phyloP scores from a whole-genome alignment of 2,888 invertebrate species.

The Fragum whitleyi region DNA sequence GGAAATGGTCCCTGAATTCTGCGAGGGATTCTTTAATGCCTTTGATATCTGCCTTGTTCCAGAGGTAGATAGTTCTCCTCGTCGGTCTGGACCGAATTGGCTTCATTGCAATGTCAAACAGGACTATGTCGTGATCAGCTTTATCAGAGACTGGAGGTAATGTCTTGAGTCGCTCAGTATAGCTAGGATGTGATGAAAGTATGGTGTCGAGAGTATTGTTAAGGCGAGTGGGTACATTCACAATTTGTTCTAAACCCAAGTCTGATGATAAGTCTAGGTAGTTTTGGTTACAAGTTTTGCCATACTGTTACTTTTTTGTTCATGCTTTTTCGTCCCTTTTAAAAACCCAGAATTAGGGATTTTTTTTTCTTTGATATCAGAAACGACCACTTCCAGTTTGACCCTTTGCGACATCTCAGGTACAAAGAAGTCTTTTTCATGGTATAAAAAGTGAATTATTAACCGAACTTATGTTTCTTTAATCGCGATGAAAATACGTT shows the following conservation, averaged over 20 bases:
- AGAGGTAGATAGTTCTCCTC: constrained; percentile 37
- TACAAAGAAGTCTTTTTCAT: no score
- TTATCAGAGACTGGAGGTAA: constrained; percentile 37
- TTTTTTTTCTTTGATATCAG: no score
- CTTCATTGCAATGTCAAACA: constrained; percentile 31
- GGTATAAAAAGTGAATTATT: no score
- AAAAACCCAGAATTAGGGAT: no score
- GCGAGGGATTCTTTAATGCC: constrained; percentile 18
- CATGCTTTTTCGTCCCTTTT: constrained; percentile 26
- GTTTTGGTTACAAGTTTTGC: constrained; percentile 25
- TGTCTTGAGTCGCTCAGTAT: constrained; percentile 35
- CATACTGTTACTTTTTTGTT: constrained; percentile 17
- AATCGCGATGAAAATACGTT: no score
- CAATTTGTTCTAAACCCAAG: constrained; percentile 38
- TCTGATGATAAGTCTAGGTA: constrained; percentile 34
- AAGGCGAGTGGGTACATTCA: constrained; percentile 46
- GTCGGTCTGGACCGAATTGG: constrained; percentile 28
- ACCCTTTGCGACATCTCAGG: no score
- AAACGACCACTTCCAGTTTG: no score
- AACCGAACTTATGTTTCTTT: no score
- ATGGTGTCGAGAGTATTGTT: constrained; percentile 47
- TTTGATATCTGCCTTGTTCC: constrained; percentile 20
- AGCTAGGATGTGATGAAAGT: constrained; percentile 42
- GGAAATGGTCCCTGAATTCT: neutral
- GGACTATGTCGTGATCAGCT: constrained; percentile 51